Conservation (phyloP, 35 echinoderm and acorn worm genomes). For the Ptychodera flava region DNA sequence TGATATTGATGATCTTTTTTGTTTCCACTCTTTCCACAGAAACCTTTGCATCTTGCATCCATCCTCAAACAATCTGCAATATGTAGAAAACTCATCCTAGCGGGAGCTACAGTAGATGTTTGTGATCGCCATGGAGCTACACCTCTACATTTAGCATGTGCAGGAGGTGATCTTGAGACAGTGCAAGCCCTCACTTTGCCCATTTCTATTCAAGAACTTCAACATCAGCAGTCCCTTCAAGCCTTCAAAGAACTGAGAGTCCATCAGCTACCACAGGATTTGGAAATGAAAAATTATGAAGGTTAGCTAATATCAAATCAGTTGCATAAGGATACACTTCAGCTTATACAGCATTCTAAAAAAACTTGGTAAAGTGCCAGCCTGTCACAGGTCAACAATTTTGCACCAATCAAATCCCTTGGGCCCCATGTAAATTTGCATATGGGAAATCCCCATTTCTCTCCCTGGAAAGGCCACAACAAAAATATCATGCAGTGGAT, state of each 20-base stretch:
- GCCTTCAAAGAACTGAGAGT: background rate
- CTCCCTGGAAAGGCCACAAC: background rate
- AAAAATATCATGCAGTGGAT: no score
- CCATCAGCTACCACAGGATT: background rate
- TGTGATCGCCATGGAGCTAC: conserved; percentile 8
- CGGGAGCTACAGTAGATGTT: background rate
- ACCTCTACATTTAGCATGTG: conserved; percentile 4
- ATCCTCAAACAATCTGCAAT: background rate
- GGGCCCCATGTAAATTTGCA: background rate
- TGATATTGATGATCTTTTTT: no score
- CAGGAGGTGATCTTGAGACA: background rate
- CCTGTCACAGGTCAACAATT: background rate
- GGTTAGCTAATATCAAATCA: no score
- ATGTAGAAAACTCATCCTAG: background rate
- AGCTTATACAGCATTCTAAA: background rate
- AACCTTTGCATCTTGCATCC: conserved; percentile 8
- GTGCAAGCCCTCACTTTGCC: background rate
- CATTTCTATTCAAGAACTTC: conserved; percentile 2
- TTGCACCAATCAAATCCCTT: background rate
- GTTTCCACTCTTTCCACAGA: no score
- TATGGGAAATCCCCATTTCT: conserved; percentile 3
- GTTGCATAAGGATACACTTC: no score
- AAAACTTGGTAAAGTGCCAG: background rate
- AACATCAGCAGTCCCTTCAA: no score
- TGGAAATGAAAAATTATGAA: conserved; percentile 25